These are phyloP conservation scores for Lasioglossum morio DNA, from an alignment of 2,888 invertebrate species.

Conservation along the genomic window DNA sequence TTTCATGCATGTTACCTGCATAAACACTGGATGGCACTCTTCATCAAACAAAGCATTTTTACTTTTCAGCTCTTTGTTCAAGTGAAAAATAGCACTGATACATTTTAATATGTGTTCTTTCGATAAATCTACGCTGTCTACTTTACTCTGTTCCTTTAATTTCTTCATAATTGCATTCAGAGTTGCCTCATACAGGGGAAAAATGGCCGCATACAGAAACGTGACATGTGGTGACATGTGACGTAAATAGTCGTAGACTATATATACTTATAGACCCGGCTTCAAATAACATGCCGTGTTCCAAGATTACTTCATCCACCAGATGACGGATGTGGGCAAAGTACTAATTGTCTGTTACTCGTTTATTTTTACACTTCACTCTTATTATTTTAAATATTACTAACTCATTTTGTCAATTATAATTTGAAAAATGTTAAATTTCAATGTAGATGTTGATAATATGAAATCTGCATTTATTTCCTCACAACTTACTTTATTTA, in stretches of 20 bases:
- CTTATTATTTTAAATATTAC: too few relatives aligned
- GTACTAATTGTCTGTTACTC: too few relatives aligned
- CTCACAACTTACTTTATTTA: too few relatives aligned
- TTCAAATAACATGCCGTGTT: too few relatives aligned
- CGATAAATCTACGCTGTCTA: constrained; percentile 54
- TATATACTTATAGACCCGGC: too few relatives aligned
- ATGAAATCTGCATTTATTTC: too few relatives aligned
- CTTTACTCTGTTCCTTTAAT: constrained; percentile 15
- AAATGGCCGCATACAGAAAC: neutral
- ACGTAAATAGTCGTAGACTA: neutral
- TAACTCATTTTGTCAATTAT: too few relatives aligned
- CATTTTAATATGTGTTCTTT: constrained; percentile 78
- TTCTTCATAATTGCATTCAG: constrained; percentile 19
- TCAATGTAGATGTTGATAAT: too few relatives aligned
- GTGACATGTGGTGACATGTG: neutral
- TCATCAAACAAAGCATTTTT: constrained; percentile 86
- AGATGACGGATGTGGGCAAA: too few relatives aligned
- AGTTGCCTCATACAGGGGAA: neutral
- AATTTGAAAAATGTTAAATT: too few relatives aligned
- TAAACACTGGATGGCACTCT: constrained; percentile 86
- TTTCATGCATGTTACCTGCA: constrained; percentile 88
- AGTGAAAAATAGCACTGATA: constrained; percentile 80
- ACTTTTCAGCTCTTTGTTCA: constrained; percentile 77
- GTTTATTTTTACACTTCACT: too few relatives aligned
- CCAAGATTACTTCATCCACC: too few relatives aligned